phyloP scores from a whole-genome alignment of 2,113 vertebrate species.

The Perognathus longimembris region DNA sequence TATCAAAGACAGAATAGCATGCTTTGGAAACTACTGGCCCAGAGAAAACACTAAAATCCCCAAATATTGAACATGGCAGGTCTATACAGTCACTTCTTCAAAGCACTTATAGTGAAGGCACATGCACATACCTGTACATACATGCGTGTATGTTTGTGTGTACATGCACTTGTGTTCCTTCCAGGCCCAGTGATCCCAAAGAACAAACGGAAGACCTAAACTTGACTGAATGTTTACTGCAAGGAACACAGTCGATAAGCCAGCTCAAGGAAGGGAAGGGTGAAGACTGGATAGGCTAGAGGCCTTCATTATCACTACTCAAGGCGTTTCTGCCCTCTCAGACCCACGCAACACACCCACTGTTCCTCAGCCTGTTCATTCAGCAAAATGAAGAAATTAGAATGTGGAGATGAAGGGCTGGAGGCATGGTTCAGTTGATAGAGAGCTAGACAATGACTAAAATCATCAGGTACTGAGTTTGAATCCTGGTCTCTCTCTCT shows the following conservation, averaged over 20 bases:
- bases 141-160: not conserved
- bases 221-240: not conserved
- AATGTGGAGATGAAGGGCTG: not conserved
- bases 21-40: slow-evolving; percentile 14
- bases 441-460: too few species aligned
- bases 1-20: slow-evolving; percentile 22
- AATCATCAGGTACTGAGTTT: too few species aligned
- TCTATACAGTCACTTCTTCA: slow-evolving; percentile 23
- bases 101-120: not conserved
- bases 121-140: not conserved
- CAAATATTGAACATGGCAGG: slow-evolving; percentile 23
- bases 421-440: too few species aligned
- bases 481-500: too few species aligned
- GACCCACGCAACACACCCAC: not conserved
- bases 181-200: not conserved
- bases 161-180: not conserved
- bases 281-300: not conserved
- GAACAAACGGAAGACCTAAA: not conserved
- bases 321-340: not conserved
- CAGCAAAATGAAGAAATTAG: not conserved
- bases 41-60: slow-evolving; percentile 15
- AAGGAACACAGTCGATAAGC: not conserved
- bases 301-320: not conserved
- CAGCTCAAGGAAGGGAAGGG: not conserved
- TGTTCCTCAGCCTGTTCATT: not conserved